Evolutionary conservation across 2,888 invertebrate genomes (phyloP).

Genomic region (Drosophila paramelanica): DNA sequence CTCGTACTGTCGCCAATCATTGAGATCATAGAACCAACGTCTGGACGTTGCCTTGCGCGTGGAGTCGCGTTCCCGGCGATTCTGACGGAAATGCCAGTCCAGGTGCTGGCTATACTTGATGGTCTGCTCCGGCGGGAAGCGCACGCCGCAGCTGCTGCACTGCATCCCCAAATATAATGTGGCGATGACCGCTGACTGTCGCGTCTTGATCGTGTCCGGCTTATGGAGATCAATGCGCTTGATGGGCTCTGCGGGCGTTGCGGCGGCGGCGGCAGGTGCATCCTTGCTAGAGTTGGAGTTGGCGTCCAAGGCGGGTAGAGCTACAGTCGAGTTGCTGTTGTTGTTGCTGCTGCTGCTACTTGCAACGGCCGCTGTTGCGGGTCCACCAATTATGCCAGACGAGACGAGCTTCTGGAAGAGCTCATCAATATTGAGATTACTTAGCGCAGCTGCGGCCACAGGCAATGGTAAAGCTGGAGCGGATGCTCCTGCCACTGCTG

Average conservation of each 20-base stretch:
- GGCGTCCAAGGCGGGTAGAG: conserved; percentile 19
- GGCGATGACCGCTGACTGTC: conserved; percentile 90
- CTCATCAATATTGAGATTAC: conserved; percentile 89
- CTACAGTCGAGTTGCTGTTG: conserved; percentile 14
- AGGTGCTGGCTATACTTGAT: conserved; percentile 97
- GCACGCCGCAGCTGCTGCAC: conserved; percentile 97
- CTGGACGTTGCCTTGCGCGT: conserved; percentile 93
- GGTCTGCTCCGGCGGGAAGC: conserved; percentile 95
- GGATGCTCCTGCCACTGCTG: conserved; percentile 10
- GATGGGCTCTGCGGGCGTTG: conserved; percentile 82
- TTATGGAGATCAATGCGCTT: conserved; percentile 89
- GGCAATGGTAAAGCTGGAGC: conserved; percentile 32
- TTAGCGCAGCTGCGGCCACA: conserved; percentile 81
- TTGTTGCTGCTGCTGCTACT: conserved; percentile 29
- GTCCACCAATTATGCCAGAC: conserved; percentile 89
- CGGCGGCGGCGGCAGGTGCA: conserved; percentile 4
- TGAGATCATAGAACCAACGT: conserved; percentile 95
- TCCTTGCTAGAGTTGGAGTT: conserved; percentile 28
- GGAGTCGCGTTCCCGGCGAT: conserved; percentile 94
- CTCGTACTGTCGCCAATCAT: conserved; percentile 97
- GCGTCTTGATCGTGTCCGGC: conserved; percentile 90
- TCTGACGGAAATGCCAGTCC: conserved; percentile 99
- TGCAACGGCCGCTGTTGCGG: conserved; percentile 25
- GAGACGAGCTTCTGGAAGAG: conserved; percentile 94
- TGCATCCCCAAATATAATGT: conserved; percentile 95